Evolutionary conservation across 2,888 invertebrate genomes (phyloP), one percentile per base, ranked within the genome.

Genomic region (Erannis defoliaria): DNA sequence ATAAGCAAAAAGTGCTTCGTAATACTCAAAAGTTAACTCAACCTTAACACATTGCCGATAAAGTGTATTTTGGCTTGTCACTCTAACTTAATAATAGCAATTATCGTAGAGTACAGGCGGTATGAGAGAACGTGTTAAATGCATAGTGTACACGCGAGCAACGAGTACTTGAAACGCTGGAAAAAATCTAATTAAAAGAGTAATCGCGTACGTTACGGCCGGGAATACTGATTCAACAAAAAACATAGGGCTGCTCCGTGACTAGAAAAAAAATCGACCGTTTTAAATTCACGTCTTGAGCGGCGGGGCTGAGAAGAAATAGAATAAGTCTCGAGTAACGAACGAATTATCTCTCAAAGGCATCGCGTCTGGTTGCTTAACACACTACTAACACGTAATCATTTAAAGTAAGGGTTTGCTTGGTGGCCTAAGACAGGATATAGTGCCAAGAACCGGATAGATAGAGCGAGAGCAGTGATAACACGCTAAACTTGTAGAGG

Each of bases 281-380:
- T 76, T 84, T 80, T 78, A 78, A 80, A 83, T 84, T 83, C 82
- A 77, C 68, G 75, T 81, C 83, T 82, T 82, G 80, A 78, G 76
- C 75, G 63, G 54, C 66, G 35, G 33, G 40, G 29, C 45, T 51
- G 33, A 46, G 42, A 49, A 37, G 68, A 68, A 76, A 78, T 74
- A 80, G 80, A 6, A 4, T 79, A 77, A 75, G 77, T 75, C 76
- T 72, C 70, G 70, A 46, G 73, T 75, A 80, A 81, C 76, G 78
- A 78, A 77, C 75, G 72, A 78, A 77, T 77, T 82, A 80, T 78
- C 79, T 82, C 76, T 68, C 77, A 77, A 78, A 80, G 80, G 73
- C 72, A 79, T 78, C 76, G 64, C 70, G 73, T 75, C 73, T 71
- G 70, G 72, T 55, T 75, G 68, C 72, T 71, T 66, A 76, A 75